Conservation (phyloP, 2,888 invertebrate species). For the Agonum fuliginosum region DNA sequence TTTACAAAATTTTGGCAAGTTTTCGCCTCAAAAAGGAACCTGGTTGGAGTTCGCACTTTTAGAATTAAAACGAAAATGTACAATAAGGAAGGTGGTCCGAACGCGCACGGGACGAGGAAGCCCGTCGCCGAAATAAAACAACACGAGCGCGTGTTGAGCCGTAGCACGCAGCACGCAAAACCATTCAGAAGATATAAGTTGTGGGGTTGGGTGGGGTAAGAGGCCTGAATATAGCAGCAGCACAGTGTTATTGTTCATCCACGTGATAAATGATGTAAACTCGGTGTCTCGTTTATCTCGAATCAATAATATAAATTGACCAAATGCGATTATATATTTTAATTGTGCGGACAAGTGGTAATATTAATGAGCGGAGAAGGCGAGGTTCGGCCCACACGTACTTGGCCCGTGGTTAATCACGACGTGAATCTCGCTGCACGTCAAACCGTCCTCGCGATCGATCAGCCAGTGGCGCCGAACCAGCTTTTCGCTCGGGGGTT, state of each 20-base stretch:
- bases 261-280: conserved; percentile 56
- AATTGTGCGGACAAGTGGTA: conserved; percentile 73
- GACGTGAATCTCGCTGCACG: conserved; percentile 28
- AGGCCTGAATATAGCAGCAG: background rate
- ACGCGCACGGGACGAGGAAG: too few species aligned
- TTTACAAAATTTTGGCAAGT: too few species aligned
- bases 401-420: conserved; percentile 45
- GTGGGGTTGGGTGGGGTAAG: background rate
- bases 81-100: too few species aligned
- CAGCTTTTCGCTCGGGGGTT: background rate
- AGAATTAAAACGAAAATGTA: too few species aligned
- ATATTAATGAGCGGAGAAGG: conserved; percentile 70
- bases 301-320: conserved; percentile 74
- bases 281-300: conserved; percentile 68
- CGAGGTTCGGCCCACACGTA: conserved; percentile 62
- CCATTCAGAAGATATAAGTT: conserved; percentile 5
- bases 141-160: too few species aligned
- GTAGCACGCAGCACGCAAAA: conserved; percentile 17
- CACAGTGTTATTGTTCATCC: conserved; percentile 44
- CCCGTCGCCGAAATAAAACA: too few species aligned
- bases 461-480: conserved; percentile 25
- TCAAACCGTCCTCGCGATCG: conserved; percentile 28
- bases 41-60: too few species aligned
- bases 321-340: conserved; percentile 73
- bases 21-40: too few species aligned